Base-by-base conservation (phyloP, 2,888 invertebrate species). In the Creontiades dilutus region DNA sequence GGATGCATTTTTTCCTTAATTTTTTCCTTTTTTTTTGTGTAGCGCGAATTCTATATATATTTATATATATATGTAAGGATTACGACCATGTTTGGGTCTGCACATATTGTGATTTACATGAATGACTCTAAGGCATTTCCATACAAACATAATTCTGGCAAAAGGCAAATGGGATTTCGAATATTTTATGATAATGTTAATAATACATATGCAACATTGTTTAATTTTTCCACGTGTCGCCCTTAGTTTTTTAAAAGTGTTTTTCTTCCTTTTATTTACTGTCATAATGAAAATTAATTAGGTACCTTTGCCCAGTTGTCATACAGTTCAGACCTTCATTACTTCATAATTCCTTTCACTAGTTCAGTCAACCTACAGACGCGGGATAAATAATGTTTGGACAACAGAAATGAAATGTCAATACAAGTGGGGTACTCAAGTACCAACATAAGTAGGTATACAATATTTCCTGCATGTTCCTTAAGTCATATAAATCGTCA, bases 41-140 rank as follows among this genome's bases (percentile, higher is more conserved):
- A 55, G 81, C 78, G 37, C 52, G 80, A 88, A 88, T 14, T 68
- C 68, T 68, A 68, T 61, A 61, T n/a, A 16, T 61, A 52, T 52
- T 14, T 52, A 52, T 52, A 52, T 57, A 57, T 57, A 47, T 78
- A 48, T 78, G 78, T 78, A 55, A 85, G 57, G 57, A 85, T 55
- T 61, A 37, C 27, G n/a, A 61, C 57, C 57, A 16, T 37, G 46
- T 46, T 37, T 23, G 47, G 47, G 16, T 47, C 82, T 52, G 82
- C 19, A 82, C 52, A 82, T 82, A 86, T 75, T 68, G 23, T 55
- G 37, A 47, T 86, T 86, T 48, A 86, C 48, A 86, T 75, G 76
- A 86, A 86, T 86, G 76, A 68, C 57, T 86, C 86, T 86, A 86
- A 86, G 86, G 86, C 86, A 86, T 68, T 86, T 86, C 46, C 37